A percentile compares a stretch with the other conserved stretches of the same genome.
These are phyloP conservation scores for Grammomys surdaster DNA, from an alignment of 2,113 vertebrate species.

Conservation along the genomic window DNA sequence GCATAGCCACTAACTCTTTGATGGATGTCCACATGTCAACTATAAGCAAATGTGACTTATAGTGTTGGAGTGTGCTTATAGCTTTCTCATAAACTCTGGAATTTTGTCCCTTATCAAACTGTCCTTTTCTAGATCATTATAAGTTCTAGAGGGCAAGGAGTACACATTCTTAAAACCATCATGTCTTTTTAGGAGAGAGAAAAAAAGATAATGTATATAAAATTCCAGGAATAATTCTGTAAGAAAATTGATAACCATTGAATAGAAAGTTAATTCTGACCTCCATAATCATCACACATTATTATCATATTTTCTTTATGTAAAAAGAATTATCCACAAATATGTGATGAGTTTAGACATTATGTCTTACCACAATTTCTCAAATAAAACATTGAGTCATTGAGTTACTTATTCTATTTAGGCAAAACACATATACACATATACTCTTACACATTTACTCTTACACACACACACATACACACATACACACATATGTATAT, in stretches of 20 bases:
- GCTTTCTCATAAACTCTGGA: constrained; percentile 16
- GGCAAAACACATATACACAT: background rate
- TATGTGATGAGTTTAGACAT: background rate
- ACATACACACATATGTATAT: background rate
- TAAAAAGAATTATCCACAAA: constrained; percentile 34
- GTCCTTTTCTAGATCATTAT: background rate
- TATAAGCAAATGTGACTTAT: background rate
- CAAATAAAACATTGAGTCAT: background rate
- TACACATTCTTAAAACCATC: constrained; percentile 43
- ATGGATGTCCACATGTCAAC: constrained; percentile 27
- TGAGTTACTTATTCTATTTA: background rate
- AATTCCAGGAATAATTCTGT: constrained; percentile 52
- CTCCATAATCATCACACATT: background rate
- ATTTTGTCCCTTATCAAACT: background rate
- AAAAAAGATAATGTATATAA: constrained; percentile 15
- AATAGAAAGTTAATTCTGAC: constrained; percentile 28
- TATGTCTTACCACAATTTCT: background rate
- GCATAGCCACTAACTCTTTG: background rate
- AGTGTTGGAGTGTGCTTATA: background rate
- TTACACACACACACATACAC: background rate
- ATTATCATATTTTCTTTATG: constrained; percentile 45
- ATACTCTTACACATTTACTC: background rate
- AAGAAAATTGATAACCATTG: background rate
- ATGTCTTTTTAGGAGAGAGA: background rate
- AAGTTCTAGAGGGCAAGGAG: background rate